phyloP scores from a whole-genome alignment of 2,888 invertebrate species.

The Caenorhabditis japonica region DNA sequence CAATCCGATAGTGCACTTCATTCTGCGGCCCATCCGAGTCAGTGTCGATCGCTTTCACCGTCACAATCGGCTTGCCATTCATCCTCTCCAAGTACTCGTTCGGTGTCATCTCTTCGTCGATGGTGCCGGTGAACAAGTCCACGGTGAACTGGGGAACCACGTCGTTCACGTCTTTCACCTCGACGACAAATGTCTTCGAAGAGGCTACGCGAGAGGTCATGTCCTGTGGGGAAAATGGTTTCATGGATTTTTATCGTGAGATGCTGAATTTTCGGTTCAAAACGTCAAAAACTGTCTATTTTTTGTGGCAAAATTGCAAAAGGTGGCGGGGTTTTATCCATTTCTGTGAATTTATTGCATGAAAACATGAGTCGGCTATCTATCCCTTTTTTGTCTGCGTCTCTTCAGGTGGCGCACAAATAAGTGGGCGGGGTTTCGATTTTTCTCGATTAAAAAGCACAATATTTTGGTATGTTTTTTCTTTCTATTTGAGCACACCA shows the following conservation, averaged over 20 bases:
- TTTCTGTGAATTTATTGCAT: too few relatives aligned
- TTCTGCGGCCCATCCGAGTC: slow-evolving; percentile 71
- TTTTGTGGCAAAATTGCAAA: too few relatives aligned
- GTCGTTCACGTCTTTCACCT: slow-evolving; percentile 95
- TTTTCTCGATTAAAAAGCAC: too few relatives aligned
- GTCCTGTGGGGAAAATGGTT: slow-evolving; percentile 72
- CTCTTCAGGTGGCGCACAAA: too few relatives aligned
- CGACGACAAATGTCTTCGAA: slow-evolving; percentile 94
- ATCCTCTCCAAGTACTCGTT: slow-evolving; percentile 67
- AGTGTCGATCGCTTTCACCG: slow-evolving; percentile 70
- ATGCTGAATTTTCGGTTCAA: background rate
- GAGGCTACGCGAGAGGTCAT: slow-evolving; percentile 68
- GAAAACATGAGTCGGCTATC: too few relatives aligned
- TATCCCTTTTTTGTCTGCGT: too few relatives aligned
- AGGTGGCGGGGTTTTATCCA: too few relatives aligned
- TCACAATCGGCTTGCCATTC: slow-evolving; percentile 64
- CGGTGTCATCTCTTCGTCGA: slow-evolving; percentile 75
- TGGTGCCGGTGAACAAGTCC: slow-evolving; percentile 74
- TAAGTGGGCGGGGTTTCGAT: too few relatives aligned
- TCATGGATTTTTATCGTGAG: too few relatives aligned
- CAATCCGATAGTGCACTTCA: slow-evolving; percentile 72
- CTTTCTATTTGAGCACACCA: too few relatives aligned
- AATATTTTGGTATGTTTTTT: too few relatives aligned
- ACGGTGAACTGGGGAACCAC: slow-evolving; percentile 82
- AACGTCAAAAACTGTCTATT: too few relatives aligned